Base-by-base conservation (phyloP, 2,113 vertebrate genomes). In the Pontoporia blainvillei region DNA sequence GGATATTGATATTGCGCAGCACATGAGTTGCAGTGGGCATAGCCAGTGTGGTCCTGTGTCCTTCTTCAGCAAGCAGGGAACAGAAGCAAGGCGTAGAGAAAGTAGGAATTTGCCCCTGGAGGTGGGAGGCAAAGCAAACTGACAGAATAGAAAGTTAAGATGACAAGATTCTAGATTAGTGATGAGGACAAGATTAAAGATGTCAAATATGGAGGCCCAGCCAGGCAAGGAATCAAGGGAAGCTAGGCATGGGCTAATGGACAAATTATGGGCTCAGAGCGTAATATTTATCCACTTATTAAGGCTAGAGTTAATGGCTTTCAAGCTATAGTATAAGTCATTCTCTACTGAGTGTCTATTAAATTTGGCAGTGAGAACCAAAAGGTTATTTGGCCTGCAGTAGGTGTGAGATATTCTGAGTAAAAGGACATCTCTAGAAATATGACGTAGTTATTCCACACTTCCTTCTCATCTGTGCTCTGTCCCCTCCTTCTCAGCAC, bases 291-390 rank as follows among this genome's bases (percentile, higher is more conserved):
- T 62, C 66, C n/a, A 54, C 81, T 84, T 84, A 81, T 25, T 86
- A 62, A 91, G 52, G 57, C 29, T 61, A 39, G 36, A 91, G 41
- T 73, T 93, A 96, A 92, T 85, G 64, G 62, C 44, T 95, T 93
- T 90, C 62, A 57, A 78, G 31, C 25, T 46, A 2, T 54, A 90
- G 29, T 8, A 27, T 10, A 94, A 93, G 78, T 39, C 72, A 84
- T 75, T 87, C 59, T 91, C 69, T 90, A 79, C 73, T 49, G 17
- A 73, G 11, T 76, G 59, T 96, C 92, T 87, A 75, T 84, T 93
- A 81, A 52, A 87, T 59, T 87, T 90, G 90, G 87, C 96, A 87
- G 29, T 54, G 84, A 87, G n/a, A 95, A 64, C 54, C 54, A 72
- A 44, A 78, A 95, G 36, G 44, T 73, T 61, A 44, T 86, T 96